Base-by-base conservation (phyloP, 2,888 invertebrate genomes). In the Nomada hirtipes region DNA sequence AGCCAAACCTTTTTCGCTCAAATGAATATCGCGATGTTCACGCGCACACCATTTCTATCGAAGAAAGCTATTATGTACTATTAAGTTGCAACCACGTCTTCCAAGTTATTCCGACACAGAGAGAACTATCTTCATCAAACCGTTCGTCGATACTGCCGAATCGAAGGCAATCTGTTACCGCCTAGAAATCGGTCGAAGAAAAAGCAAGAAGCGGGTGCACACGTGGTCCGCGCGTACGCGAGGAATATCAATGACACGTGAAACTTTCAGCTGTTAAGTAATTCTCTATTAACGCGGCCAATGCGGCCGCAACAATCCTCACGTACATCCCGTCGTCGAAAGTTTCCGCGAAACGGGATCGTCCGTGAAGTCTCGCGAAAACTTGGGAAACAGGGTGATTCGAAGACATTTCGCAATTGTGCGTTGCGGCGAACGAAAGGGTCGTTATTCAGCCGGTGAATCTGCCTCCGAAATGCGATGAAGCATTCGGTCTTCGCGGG, bases 251-350 rank as follows among this genome's bases (percentile, higher is more conserved):
- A 92, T 88, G 78, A 70, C 76, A 65, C 81, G 87, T 86, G 81
- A 89, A 91, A 92, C 91, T 92, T 90, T 89, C 88, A 79, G 83
- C 73, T 82, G 80, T 91, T 91, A 90, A 88, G 90, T 91, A 91
- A 91, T 90, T 80, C 76, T 60, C 64, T 20, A n/a, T 65, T 65
- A 84, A 73, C 79, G 70, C 71, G 72, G 61, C 53, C 78, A 84
- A 73, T 74, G 67, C 71, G 72, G 61, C 53, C 78, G 29, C 55
- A 59, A 55, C 60, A 23, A 63, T 74, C 26, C 23, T 71, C 84
- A 79, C 82, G 84, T 82, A 63, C 52, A 1, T 7, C 64, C 59
- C 1, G 15, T 23, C 4, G 47, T 61, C 53, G 76, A 80, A 80
- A 76, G 60, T 61, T 44, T 13, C 29, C 50, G 47, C 20, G 71